Evolutionary conservation across 2,888 invertebrate species (phyloP).

Genomic region (Idaea aversata): DNA sequence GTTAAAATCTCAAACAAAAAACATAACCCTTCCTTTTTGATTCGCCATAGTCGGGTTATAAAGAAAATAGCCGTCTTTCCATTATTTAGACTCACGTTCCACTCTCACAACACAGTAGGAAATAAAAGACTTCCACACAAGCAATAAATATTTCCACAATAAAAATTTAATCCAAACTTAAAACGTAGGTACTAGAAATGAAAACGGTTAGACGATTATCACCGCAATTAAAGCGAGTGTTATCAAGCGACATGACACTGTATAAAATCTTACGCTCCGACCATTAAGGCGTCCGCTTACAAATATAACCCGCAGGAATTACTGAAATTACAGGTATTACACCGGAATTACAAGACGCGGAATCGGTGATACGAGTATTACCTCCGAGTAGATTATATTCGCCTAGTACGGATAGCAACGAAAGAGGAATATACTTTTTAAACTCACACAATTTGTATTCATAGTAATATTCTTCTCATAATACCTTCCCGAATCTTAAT

Average conservation of each 20-base stretch:
- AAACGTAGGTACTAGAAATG: conserved; percentile 4
- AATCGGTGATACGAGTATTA: conserved; percentile 27
- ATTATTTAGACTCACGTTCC: too few relatives aligned
- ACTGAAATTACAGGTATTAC: conserved; percentile 37
- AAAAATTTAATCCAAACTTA: background rate
- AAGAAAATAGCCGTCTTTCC: too few relatives aligned
- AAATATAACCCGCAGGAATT: conserved; percentile 52
- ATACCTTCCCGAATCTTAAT: background rate
- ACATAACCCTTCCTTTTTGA: too few relatives aligned
- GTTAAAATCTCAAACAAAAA: too few relatives aligned
- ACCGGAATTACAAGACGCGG: conserved; percentile 31
- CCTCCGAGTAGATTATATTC: conserved; percentile 2
- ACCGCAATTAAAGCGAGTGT: conserved; percentile 20
- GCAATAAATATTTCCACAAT: background rate
- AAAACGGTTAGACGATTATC: conserved; percentile 16
- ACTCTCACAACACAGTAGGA: too few relatives aligned
- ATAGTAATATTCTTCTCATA: too few relatives aligned
- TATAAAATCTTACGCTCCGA: conserved; percentile 36
- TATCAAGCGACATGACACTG: conserved; percentile 30
- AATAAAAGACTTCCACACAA: background rate
- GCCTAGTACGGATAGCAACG: conserved; percentile 2
- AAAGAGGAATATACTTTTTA: background rate
- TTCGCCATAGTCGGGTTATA: too few relatives aligned
- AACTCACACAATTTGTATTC: background rate
- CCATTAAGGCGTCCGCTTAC: conserved; percentile 42